Conservation (phyloP, 2,113 vertebrate genomes). For the Cyphomyrus plagiostoma region DNA sequence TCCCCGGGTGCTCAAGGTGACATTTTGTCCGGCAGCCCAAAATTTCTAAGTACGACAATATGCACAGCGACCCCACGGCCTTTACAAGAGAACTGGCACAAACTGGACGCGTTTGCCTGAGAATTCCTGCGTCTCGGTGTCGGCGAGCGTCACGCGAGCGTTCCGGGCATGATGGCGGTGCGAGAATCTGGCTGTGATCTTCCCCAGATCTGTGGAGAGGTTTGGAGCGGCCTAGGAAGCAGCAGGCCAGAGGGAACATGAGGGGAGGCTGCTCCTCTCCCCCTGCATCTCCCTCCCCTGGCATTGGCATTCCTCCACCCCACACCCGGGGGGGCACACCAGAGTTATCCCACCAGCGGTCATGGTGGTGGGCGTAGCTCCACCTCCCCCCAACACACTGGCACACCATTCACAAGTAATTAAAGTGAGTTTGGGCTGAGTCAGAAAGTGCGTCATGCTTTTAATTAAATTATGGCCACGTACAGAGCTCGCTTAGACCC, state of each 20-base stretch:
- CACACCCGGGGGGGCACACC: slow-evolving; percentile 30
- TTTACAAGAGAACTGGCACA: neutral
- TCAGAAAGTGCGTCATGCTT: slow-evolving; percentile 70
- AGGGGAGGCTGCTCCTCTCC: neutral
- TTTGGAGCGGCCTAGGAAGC: slow-evolving; percentile 28
- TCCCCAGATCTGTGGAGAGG: neutral
- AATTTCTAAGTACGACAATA: neutral
- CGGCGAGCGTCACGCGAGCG: neutral
- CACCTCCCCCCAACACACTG: slow-evolving; percentile 36
- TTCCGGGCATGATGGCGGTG: too few relatives aligned
- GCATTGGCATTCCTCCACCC: slow-evolving; percentile 31
- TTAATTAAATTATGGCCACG: slow-evolving; percentile 67
- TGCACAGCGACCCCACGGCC: neutral
- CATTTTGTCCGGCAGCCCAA: neutral
- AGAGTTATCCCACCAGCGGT: slow-evolving; percentile 62
- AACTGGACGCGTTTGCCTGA: neutral
- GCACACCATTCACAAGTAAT: slow-evolving; percentile 67
- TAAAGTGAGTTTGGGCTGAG: slow-evolving; percentile 71
- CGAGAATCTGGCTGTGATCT: neutral
- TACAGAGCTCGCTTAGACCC: slow-evolving; percentile 47
- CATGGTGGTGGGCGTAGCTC: slow-evolving; percentile 47
- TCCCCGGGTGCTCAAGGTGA: neutral
- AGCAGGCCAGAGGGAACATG: slow-evolving; percentile 25
- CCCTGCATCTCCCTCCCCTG: neutral
- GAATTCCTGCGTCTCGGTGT: neutral